Evolutionary conservation across 2,113 vertebrate genomes (phyloP), one percentile per base, ranked within the genome.

Genomic region (Phylloscopus trochilus): DNA sequence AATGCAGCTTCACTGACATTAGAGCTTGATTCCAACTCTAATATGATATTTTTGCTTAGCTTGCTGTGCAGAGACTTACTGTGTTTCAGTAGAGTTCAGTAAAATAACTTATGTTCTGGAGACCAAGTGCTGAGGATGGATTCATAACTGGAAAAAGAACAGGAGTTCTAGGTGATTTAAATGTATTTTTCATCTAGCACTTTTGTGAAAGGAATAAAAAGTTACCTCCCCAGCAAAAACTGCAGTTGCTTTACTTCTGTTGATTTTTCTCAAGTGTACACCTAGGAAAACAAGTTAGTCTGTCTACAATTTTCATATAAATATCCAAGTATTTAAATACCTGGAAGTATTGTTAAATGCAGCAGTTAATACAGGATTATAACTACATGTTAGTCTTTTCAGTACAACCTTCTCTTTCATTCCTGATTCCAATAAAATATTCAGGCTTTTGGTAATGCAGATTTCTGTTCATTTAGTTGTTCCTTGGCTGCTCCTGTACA

Each of bases 151-250:
- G 69, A 55, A 81, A 27, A 74, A 74, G 24, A 68, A 89, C 39
- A 19, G 21, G 24, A 75, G 20, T 95, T 95, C 39, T 87, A 93
- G 82, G 44, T 83, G 81, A 92, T 96, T 95, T 59, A 92, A 74
- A 44, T 16, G 37, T 87, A 33, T 58, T 59, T 93, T 89, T 87
- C 51, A 59, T 83, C 56, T 88, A 67, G 26, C 62, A 58, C 68
- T 67, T 85, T 17, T 63, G 39, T 73, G 59, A 92, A 76, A 83
- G 70, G 74, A 49, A 16, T 63, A 59, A 66, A 76, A 86, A 76
- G 22, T 83, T 80, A 31, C 52, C 5, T 59, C 22, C 19, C 9
- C 15, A 68, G 43, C 5, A 69, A 63, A 73, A 91, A 13, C 17
- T 70, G 39, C 15, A 66, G 56, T 49, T 92, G 60, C 47, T 81